phyloP scores from a whole-genome alignment of 2,797 vertebrate genomes.

The Carapus acus region DNA sequence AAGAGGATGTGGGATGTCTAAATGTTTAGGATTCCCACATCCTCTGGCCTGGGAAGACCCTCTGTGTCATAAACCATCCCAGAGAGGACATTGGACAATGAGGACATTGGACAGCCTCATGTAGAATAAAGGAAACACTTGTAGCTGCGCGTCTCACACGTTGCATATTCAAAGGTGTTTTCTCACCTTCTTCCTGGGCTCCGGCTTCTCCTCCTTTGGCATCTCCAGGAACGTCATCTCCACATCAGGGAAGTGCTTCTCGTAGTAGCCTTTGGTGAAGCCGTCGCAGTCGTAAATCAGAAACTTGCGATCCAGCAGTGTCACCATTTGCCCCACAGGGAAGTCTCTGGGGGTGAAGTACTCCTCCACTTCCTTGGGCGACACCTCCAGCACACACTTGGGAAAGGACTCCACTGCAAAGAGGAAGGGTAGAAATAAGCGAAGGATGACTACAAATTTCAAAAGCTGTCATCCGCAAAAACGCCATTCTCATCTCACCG shows the following conservation, averaged over 20 bases:
- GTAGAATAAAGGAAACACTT: no score
- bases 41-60: no score
- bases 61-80: no score
- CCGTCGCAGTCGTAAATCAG: constrained; percentile 83
- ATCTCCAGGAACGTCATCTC: constrained; percentile 68
- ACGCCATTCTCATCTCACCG: constrained; percentile 40
- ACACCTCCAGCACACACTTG: constrained; percentile 85
- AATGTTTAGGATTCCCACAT: no score
- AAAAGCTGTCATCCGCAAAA: no score
- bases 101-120: no score
- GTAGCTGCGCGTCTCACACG: no score
- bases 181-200: constrained; percentile 70
- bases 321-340: constrained; percentile 76
- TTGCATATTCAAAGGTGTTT: background rate
- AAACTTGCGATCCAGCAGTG: constrained; percentile 78
- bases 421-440: no score
- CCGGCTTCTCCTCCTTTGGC: constrained; percentile 36
- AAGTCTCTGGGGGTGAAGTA: constrained; percentile 88
- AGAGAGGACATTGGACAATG: no score
- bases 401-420: constrained; percentile 76
- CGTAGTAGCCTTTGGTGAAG: constrained; percentile 82
- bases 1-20: no score
- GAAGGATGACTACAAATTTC: background rate
- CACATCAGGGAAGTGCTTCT: constrained; percentile 75
- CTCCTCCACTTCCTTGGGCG: constrained; percentile 81